These are phyloP conservation scores for Passerculus sandwichensis DNA, from an alignment of 2,797 vertebrate genomes.

Conservation along the genomic window DNA sequence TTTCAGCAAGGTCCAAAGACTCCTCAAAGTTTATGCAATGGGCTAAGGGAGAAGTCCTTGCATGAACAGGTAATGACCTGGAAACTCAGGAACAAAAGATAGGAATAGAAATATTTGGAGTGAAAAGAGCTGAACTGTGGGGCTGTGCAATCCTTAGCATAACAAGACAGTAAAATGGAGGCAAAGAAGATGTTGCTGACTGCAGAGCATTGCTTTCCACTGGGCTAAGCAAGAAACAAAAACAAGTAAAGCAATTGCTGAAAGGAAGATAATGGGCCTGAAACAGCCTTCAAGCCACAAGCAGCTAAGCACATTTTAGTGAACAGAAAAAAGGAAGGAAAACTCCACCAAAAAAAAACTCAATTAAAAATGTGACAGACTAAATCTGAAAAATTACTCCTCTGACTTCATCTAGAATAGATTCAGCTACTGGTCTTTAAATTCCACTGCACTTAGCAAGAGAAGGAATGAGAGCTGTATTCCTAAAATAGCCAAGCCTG, in stretches of 20 bases:
- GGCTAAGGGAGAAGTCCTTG: neutral
- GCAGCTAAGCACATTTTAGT: neutral
- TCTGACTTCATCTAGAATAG: neutral
- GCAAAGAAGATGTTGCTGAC: neutral
- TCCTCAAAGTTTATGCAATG: neutral
- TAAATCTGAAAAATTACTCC: neutral
- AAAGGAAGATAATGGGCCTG: neutral
- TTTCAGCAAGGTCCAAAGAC: neutral
- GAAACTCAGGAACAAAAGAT: neutral
- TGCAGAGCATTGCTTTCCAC: neutral
- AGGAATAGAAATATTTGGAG: neutral
- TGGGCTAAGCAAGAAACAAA: neutral
- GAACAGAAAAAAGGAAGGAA: neutral
- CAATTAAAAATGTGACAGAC: constrained; percentile 2
- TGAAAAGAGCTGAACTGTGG: neutral
- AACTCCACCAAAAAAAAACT: neutral
- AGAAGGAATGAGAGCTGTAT: neutral
- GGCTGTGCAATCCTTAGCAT: neutral
- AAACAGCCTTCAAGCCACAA: neutral
- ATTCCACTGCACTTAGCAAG: constrained; percentile 31
- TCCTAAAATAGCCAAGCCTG: constrained; percentile 18
- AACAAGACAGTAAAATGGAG: neutral
- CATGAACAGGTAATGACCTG: neutral
- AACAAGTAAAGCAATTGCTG: neutral
- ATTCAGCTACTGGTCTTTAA: constrained; percentile 20